These are phyloP conservation scores for Rana temporaria DNA, from an alignment of 2,113 vertebrate species.

Conservation along the genomic window DNA sequence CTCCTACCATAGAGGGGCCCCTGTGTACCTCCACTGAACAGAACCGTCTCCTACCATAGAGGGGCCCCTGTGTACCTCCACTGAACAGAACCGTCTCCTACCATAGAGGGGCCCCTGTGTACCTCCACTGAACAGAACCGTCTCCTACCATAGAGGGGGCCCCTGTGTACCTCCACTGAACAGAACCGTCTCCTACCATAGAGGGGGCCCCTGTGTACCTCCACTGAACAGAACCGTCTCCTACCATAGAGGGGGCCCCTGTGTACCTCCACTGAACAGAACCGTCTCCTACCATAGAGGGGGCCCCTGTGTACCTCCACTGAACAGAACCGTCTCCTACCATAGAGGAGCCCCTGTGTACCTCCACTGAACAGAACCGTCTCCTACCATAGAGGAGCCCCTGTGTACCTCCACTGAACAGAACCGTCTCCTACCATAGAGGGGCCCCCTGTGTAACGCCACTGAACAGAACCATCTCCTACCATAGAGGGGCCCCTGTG, in stretches of 20 bases:
- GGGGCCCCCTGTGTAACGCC: no score
- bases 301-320: neutral
- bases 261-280: neutral
- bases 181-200: neutral
- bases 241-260: no score
- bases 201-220: neutral
- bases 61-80: neutral
- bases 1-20: neutral
- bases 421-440: neutral
- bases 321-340: neutral
- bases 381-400: neutral
- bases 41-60: neutral
- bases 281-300: neutral
- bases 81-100: neutral
- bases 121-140: neutral
- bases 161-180: neutral
- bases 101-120: no score
- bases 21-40: neutral
- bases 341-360: no score
- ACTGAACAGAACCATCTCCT: neutral
- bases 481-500: no score
- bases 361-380: neutral
- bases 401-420: neutral
- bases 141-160: neutral
- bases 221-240: neutral